Percentiles rank a stretch among this genome's conserved stretches.
Conservation (phyloP, 2,888 invertebrate genomes). For the Drosophila macrospina region DNA sequence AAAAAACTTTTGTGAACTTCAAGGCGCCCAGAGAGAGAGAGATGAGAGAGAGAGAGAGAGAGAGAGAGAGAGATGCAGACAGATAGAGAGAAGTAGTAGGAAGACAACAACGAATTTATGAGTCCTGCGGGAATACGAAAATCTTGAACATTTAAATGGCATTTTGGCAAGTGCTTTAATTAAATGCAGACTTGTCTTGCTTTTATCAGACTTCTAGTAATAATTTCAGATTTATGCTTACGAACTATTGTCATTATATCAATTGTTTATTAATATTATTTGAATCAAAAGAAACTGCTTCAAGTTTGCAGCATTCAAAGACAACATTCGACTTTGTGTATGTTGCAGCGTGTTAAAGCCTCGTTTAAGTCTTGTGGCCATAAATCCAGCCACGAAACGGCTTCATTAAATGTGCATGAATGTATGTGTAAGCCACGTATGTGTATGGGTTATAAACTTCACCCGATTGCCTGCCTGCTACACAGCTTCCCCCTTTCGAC, state of each 20-base stretch:
- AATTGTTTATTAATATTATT: neutral
- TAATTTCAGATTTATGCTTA: neutral
- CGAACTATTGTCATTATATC: neutral
- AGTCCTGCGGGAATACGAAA: conserved; percentile 46
- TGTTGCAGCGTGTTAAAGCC: conserved; percentile 25
- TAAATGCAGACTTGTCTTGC: neutral
- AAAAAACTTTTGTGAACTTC: conserved; percentile 19
- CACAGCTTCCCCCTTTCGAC: conserved; percentile 21
- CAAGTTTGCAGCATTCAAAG: neutral
- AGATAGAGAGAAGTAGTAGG: neutral
- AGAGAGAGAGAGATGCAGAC: neutral
- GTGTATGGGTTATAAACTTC: conserved; percentile 35
- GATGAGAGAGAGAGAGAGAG: neutral
- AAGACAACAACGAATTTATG: conserved; percentile 48
- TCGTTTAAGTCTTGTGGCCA: conserved; percentile 40
- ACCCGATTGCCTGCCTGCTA: conserved; percentile 26
- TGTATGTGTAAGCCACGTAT: conserved; percentile 10
- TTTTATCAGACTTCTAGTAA: neutral
- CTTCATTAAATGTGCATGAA: conserved; percentile 58
- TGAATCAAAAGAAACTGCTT: neutral
- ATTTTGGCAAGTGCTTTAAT: conserved; percentile 16
- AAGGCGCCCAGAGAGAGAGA: neutral
- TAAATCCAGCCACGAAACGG: conserved; percentile 58
- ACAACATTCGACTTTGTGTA: neutral
- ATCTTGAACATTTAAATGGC: conserved; percentile 44